Conservation (phyloP, 2,113 vertebrate genomes). For the Hemiscyllium ocellatum region DNA sequence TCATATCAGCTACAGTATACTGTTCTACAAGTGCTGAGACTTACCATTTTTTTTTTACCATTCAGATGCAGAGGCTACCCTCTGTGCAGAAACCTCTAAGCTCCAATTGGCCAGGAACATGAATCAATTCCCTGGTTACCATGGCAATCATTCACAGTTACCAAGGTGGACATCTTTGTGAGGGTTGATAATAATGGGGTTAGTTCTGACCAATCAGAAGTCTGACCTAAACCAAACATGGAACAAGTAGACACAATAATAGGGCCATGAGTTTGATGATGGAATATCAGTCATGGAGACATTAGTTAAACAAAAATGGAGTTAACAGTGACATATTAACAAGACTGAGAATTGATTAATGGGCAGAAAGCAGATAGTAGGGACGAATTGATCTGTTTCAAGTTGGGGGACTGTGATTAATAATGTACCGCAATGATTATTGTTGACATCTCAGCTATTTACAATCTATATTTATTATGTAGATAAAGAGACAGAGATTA, state of each 20-base stretch:
- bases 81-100: neutral
- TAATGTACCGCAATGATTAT: neutral
- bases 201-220: neutral
- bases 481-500: too few relatives aligned
- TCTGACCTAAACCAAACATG: neutral
- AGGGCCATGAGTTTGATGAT: neutral
- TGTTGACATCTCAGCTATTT: neutral
- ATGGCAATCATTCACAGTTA: neutral
- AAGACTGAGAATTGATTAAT: neutral
- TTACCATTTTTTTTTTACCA: neutral
- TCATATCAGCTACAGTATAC: neutral
- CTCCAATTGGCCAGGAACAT: too few relatives aligned
- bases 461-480: neutral
- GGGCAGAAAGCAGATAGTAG: neutral
- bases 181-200: neutral
- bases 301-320: neutral
- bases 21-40: neutral
- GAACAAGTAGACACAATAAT: neutral
- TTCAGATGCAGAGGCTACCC: neutral
- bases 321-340: neutral
- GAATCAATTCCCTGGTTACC: neutral
- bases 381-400: neutral
- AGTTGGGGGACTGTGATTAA: neutral
- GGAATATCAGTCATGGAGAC: neutral
- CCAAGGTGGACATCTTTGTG: slow-evolving; percentile 6